Conservation (phyloP, 2,888 invertebrate species). For the Teleogryllus oceanicus region DNA sequence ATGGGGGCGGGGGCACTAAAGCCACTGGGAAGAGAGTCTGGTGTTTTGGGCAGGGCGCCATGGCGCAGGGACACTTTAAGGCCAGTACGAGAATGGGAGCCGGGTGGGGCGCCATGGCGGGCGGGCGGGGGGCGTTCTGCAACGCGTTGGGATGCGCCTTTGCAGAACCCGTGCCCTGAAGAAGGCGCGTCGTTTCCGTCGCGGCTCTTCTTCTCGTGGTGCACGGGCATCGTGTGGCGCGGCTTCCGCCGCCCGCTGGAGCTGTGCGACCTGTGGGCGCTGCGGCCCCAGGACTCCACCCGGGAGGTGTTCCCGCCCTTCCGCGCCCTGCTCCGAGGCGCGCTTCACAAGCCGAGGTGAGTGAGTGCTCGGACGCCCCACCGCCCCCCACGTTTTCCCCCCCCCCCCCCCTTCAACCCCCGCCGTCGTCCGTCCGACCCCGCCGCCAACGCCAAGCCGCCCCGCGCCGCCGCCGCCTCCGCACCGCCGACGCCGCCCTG, state of each 20-base stretch:
- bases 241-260: not conserved
- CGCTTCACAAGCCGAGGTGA: not conserved
- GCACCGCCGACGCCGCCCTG: not conserved
- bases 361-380: not conserved
- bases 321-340: not conserved
- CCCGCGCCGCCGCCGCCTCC: not conserved
- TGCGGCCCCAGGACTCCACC: slow-evolving; percentile 8
- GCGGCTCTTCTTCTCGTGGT: not conserved
- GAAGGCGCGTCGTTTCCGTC: not conserved
- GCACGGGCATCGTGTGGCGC: not conserved
- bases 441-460: not conserved
- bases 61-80: too few relatives aligned
- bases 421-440: not conserved
- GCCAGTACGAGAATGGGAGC: too few relatives aligned
- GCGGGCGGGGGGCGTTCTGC: too few relatives aligned
- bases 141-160: not conserved
- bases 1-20: too few relatives aligned
- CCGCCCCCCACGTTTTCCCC: too few relatives aligned
- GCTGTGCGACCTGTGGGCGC: slow-evolving; percentile 8
- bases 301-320: slow-evolving; percentile 1
- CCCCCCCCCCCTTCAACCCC: too few relatives aligned
- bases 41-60: too few relatives aligned
- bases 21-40: too few relatives aligned
- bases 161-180: not conserved
- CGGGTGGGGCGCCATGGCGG: too few relatives aligned